Percentiles rank a stretch among this genome's conserved stretches.
These are phyloP conservation scores for Portunus trituberculatus DNA, from an alignment of 1,140 invertebrate species.

Conservation along the genomic window DNA sequence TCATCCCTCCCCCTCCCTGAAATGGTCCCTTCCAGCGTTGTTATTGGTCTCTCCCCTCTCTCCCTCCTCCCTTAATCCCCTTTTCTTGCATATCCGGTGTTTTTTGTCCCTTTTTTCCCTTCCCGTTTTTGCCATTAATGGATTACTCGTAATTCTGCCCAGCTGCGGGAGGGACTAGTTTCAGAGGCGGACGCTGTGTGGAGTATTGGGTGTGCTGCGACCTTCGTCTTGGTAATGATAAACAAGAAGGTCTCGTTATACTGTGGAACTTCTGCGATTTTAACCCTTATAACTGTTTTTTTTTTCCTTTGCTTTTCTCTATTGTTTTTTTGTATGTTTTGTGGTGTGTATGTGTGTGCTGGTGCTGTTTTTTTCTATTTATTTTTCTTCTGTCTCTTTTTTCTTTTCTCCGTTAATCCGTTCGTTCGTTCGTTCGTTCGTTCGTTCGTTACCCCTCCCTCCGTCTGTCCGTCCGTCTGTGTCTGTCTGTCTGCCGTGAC, in stretches of 20 bases:
- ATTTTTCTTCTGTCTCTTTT: background rate
- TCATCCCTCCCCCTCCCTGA: slow-evolving; percentile 39
- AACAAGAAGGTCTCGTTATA: too few relatives aligned
- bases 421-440: background rate
- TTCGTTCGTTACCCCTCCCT: background rate
- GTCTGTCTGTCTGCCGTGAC: background rate
- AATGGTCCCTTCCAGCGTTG: background rate
- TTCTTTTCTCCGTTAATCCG: background rate
- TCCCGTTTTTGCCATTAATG: slow-evolving; percentile 38
- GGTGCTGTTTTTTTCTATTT: too few relatives aligned
- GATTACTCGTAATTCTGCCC: slow-evolving; percentile 27
- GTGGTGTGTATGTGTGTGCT: too few relatives aligned
- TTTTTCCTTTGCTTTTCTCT: too few relatives aligned
- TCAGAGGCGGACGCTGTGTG: background rate
- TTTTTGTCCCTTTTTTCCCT: slow-evolving; percentile 18
- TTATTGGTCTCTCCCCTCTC: slow-evolving; percentile 33
- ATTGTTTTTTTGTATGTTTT: too few relatives aligned
- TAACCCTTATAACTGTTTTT: too few relatives aligned
- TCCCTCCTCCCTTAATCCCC: background rate
- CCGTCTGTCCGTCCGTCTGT: background rate
- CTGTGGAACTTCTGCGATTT: too few relatives aligned
- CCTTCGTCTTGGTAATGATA: background rate
- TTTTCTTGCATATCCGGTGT: slow-evolving; percentile 60
- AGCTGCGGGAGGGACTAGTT: background rate
- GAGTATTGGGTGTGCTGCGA: background rate